Conservation (phyloP, 2,888 invertebrate species). For the Eumerus sabulonum region DNA sequence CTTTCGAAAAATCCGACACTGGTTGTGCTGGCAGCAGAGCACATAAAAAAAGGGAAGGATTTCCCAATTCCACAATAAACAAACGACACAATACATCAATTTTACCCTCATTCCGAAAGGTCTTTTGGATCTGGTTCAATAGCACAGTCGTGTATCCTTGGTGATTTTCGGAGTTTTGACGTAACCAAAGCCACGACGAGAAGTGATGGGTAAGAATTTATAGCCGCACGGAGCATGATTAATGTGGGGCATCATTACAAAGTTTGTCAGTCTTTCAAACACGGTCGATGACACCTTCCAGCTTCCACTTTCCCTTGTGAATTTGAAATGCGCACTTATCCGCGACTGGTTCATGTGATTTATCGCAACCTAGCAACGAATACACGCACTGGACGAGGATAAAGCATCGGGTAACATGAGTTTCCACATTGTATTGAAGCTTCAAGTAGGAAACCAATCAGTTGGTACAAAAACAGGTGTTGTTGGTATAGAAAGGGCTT, state of each 20-base stretch:
- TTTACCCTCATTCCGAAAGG: conserved; percentile 6
- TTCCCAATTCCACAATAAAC: conserved; percentile 14
- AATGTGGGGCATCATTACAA: conserved; percentile 48
- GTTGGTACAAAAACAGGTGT: not conserved
- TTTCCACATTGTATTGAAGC: conserved; percentile 45
- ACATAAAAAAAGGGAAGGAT: conserved; percentile 6
- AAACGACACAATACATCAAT: conserved; percentile 35
- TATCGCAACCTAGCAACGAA: conserved; percentile 30
- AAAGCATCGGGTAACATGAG: conserved; percentile 32
- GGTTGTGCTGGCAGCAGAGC: too few relatives aligned
- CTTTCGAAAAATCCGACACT: not conserved
- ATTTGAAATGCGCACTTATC: conserved; percentile 20
- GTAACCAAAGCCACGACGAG: not conserved
- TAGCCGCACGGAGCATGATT: conserved; percentile 48
- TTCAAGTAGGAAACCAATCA: conserved; percentile 17
- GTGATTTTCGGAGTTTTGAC: not conserved
- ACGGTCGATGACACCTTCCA: conserved; percentile 47
- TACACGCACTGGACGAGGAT: not conserved
- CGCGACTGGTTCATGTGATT: conserved; percentile 44
- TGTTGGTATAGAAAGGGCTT: conserved; percentile 14
- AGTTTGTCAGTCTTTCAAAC: conserved; percentile 6
- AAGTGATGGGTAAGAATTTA: conserved; percentile 30
- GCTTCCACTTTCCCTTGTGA: conserved; percentile 40
- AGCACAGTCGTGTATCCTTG: conserved; percentile 12
- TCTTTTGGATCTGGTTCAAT: conserved; percentile 29